These are phyloP conservation scores for Cinara cedri DNA, from an alignment of 2,888 invertebrate species.

Conservation along the genomic window DNA sequence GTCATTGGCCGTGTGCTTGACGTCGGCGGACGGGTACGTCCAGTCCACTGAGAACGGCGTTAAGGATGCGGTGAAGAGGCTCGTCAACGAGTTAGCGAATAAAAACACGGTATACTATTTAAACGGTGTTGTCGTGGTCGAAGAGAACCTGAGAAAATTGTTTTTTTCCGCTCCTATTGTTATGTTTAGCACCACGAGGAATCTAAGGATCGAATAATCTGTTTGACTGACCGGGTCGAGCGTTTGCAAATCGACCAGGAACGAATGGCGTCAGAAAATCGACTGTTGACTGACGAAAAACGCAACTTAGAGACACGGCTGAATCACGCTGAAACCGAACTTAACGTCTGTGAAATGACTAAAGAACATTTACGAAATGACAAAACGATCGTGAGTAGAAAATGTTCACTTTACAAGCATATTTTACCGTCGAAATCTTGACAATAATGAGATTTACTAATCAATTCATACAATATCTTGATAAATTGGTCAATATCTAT, in stretches of 20 bases:
- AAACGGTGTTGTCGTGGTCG: too few species aligned
- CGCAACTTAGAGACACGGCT: constrained; percentile 75
- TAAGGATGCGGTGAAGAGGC: constrained; percentile 79
- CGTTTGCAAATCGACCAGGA: constrained; percentile 63
- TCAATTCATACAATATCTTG: too few species aligned
- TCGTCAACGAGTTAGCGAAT: constrained; percentile 64
- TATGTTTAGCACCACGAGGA: constrained; percentile 42
- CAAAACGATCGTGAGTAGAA: constrained; percentile 78
- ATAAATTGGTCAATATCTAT: too few species aligned
- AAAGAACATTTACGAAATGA: constrained; percentile 77
- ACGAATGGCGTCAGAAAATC: constrained; percentile 70
- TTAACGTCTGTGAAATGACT: constrained; percentile 74
- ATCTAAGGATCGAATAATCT: constrained; percentile 45
- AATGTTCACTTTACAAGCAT: too few species aligned
- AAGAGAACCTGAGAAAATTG: neutral
- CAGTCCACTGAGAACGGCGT: constrained; percentile 72
- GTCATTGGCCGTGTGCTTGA: constrained; percentile 69
- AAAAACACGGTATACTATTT: constrained; percentile 40
- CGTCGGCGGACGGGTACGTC: constrained; percentile 45
- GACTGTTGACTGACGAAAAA: constrained; percentile 78
- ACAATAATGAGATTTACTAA: too few species aligned
- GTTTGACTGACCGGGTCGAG: constrained; percentile 41
- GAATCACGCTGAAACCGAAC: constrained; percentile 80
- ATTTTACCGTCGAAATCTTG: too few species aligned
- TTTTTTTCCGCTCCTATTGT: neutral